These are phyloP conservation scores for Florisuga fusca DNA, from an alignment of 2,797 vertebrate genomes.

Conservation along the genomic window DNA sequence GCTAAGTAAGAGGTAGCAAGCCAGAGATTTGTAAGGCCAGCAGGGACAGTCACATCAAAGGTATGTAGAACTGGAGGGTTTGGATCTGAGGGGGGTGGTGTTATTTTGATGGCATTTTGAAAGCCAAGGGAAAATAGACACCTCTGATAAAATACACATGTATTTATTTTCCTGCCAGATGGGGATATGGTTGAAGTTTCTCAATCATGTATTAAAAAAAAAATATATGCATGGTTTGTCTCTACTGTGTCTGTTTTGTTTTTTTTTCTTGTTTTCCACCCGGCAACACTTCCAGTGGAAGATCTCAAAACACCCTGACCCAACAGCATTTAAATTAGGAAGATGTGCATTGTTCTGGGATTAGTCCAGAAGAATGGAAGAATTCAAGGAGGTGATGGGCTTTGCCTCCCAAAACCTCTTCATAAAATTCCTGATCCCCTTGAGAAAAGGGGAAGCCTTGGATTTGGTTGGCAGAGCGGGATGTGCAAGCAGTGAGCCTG, in stretches of 20 bases:
- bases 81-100: background rate
- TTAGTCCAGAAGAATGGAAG: background rate
- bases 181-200: background rate
- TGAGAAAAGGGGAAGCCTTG: background rate
- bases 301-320: background rate
- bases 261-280: background rate
- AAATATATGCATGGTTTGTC: background rate
- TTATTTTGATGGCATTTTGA: background rate
- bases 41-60: background rate
- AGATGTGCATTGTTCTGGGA: background rate
- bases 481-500: background rate
- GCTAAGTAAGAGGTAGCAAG: background rate
- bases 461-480: rapidly evolving
- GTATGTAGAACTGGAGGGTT: background rate
- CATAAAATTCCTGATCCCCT: background rate
- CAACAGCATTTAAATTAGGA: background rate
- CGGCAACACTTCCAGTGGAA: rapidly evolving
- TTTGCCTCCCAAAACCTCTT: background rate
- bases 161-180: background rate
- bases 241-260: background rate
- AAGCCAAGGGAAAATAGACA: slow-evolving; percentile 24
- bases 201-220: background rate
- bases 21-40: background rate
- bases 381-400: background rate
- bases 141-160: slow-evolving; percentile 35